Base-by-base conservation (phyloP, 2,888 invertebrate species). In the Dermolepida albohirtum region DNA sequence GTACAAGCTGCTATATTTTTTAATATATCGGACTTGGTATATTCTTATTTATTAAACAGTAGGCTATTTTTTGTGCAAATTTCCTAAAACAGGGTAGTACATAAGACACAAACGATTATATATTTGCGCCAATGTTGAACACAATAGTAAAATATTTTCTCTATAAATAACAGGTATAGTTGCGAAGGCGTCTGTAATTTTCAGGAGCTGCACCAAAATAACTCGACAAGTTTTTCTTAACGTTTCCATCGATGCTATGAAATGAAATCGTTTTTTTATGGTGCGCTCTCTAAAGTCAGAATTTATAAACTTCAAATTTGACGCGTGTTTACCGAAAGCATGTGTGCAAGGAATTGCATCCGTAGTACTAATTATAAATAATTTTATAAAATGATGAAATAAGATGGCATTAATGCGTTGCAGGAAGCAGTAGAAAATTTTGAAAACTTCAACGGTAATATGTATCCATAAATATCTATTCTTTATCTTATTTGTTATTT, bases 141-240 rank as follows among this genome's bases (percentile, higher is more conserved):
- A 57, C 44, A 59, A 59, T 59, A 59, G 29, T 52, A 29, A 17
- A 29, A 59, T 43, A 12, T 59, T 44, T 59, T 44, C 12, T 44
- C 44, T 59, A 59, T 57, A 57, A 57, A 57, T 57, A 57, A 57
- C 57, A 44, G 22, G 27, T 59, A 44, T 43, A 44, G 59, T 7
- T 55, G 41, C 16, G 22, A 40, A 17, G n/a, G 22, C 41, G 55
- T 55, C 22, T 41, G 17, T 22, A 55, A 14, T 41, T 55, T 55
- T 55, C 55, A 55, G 55, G 55, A 55, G 55, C 44, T 59, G 29
- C 14, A 59, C 59, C 27, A 44, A 59, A 59, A 59, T 59, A 59
- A 44, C 59, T 57, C 57, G 5, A 44, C 44, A 59, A n/a, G 43
- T 55, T 17, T 55, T 55, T 41, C 41, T 5, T 2, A 52, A 17